Base-by-base conservation (phyloP, 2,888 invertebrate genomes). In the Stenchaetothrips biformis region DNA sequence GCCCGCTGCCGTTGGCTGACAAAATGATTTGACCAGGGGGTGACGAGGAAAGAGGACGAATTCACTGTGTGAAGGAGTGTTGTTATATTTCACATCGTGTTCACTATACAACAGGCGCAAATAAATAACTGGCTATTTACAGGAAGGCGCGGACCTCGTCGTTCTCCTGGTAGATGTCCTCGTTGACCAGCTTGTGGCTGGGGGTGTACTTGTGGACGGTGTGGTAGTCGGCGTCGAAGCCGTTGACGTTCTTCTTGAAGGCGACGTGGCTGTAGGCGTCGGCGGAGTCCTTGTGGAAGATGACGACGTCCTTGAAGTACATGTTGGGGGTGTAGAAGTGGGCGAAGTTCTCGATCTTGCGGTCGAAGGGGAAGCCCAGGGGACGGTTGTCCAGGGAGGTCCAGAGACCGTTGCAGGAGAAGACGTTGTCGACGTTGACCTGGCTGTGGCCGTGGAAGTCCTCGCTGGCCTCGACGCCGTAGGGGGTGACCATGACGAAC, bases 321-420 rank as follows among this genome's bases (percentile, higher is more conserved):
- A 90, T 89, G 86, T 92, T 92, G 48, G 90, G 89, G 81, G 89
- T 88, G 79, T 87, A 91, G 87, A 94, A 94, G 77, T 92, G 90
- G 25, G 91, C 90, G 83, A 89, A 89, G 82, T 87, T 88, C 79
- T 87, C 87, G 78, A 90, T 88, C 37, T 88, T 87, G 83, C 92
- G 91, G 85, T 94, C 93, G 85, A 94, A 90, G 82, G 94, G 94
- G 89, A 91, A 94, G 80, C 92, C 93, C 84, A 92, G 88, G 78
- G 93, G 90, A 85, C 90, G 89, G 83, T 88, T 89, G 85, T 94
- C 93, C 83, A 81, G 80, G 80, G 87, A 86, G 83, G 86, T 85
- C 82, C 80, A 87, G 88, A 25, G 86, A 87, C 82, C 88, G 87
- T 85, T 85, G 87, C 90, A 86, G 86, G 89, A 90, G 85, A 88